phyloP scores from a whole-genome alignment of 1,140 invertebrate genomes.

The Camponotus pennsylvanicus region DNA sequence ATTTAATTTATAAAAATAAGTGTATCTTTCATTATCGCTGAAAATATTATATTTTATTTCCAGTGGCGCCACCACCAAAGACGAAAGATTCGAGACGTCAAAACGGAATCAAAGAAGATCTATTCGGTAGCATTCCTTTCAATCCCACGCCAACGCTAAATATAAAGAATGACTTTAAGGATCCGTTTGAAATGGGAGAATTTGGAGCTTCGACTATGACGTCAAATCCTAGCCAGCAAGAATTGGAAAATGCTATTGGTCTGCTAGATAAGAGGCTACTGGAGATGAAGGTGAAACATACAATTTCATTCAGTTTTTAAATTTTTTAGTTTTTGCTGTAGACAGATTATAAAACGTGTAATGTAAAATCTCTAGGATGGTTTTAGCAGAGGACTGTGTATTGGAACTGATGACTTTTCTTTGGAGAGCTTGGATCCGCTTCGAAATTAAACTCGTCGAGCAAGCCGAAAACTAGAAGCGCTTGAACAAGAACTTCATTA shows the following conservation, averaged over 20 bases:
- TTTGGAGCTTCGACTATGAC: conserved; percentile 87
- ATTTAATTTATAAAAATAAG: not conserved
- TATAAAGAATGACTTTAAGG: conserved; percentile 84
- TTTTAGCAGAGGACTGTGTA: conserved; percentile 92
- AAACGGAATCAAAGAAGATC: conserved; percentile 86
- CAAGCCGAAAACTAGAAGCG: not conserved
- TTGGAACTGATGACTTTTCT: conserved; percentile 94
- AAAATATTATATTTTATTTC: conserved; percentile 71
- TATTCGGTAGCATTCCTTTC: conserved; percentile 88
- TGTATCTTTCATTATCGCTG: not conserved
- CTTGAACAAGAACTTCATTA: conserved; percentile 60
- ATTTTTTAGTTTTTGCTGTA: not conserved
- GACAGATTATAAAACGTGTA: not conserved
- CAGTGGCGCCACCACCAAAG: conserved; percentile 94
- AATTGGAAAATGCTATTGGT: conserved; percentile 91
- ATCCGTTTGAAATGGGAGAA: conserved; percentile 93
- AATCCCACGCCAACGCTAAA: conserved; percentile 85
- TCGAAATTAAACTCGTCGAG: conserved; percentile 41
- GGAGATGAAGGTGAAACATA: conserved; percentile 91
- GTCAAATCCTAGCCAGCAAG: conserved; percentile 85
- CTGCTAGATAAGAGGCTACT: conserved; percentile 92
- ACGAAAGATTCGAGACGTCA: conserved; percentile 90
- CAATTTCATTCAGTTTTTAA: not conserved
- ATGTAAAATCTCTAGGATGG: conserved; percentile 89
- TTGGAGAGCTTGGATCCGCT: conserved; percentile 93